phyloP scores from a whole-genome alignment of 2,888 invertebrate genomes.

The Ochlodes sylvanus region DNA sequence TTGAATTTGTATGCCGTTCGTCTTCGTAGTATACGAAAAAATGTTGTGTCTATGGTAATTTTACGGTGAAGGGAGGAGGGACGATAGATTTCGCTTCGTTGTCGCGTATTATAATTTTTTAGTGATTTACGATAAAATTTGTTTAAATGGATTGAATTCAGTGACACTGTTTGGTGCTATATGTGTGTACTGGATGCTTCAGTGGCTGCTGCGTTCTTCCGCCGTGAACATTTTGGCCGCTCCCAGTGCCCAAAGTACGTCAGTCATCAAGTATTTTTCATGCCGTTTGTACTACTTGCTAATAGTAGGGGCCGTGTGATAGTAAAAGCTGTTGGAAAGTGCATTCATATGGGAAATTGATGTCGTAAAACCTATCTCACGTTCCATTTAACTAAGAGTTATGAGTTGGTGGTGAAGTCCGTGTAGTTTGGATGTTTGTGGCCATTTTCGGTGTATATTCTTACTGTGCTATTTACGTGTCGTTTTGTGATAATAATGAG shows the following conservation, averaged over 20 bases:
- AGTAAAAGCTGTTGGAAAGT: constrained; percentile 85
- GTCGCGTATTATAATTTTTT: constrained; percentile 74
- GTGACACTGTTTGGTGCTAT: constrained; percentile 66
- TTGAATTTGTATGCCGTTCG: neutral
- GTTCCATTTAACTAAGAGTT: constrained; percentile 65
- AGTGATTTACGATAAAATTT: constrained; percentile 69
- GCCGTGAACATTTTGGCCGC: constrained; percentile 78
- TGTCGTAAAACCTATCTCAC: constrained; percentile 78
- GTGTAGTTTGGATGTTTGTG: constrained; percentile 71
- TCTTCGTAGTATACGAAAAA: constrained; percentile 8
- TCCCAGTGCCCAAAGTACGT: constrained; percentile 80
- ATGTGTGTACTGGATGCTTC: constrained; percentile 57
- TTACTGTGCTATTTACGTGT: constrained; percentile 70
- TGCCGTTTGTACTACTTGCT: constrained; percentile 81
- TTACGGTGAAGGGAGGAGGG: constrained; percentile 79
- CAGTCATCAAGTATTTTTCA: constrained; percentile 80
- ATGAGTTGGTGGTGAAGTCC: constrained; percentile 65
- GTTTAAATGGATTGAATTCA: constrained; percentile 64
- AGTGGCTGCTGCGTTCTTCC: constrained; percentile 54
- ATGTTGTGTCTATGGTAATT: constrained; percentile 73
- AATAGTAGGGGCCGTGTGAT: constrained; percentile 74
- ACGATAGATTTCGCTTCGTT: constrained; percentile 76
- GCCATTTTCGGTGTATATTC: constrained; percentile 80
- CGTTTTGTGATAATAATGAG: constrained; percentile 54
- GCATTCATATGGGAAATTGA: constrained; percentile 74